Conservation (phyloP, 2,113 vertebrate species). For the Sminthopsis crassicaudata region DNA sequence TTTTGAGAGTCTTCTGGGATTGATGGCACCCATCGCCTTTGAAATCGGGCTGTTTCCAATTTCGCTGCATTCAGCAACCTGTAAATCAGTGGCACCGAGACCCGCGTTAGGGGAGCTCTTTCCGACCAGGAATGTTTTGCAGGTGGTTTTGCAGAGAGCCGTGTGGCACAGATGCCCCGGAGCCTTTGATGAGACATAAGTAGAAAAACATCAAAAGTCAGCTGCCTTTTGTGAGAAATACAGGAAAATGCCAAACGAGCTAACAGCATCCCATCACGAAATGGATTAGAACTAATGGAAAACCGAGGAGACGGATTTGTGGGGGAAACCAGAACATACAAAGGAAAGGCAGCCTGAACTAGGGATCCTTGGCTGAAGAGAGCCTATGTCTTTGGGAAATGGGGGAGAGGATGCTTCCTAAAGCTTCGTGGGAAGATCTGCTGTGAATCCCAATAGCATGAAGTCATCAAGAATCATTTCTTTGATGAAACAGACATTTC, state of each 20-base stretch:
- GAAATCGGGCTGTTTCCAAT: slow-evolving; percentile 81
- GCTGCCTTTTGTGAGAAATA: slow-evolving; percentile 78
- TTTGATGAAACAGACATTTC: not conserved
- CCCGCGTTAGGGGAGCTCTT: slow-evolving; percentile 80
- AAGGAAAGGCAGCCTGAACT: slow-evolving; percentile 7
- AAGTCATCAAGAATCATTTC: not conserved
- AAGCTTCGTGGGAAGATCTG: not conserved
- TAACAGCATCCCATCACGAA: slow-evolving; percentile 77
- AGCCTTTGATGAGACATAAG: slow-evolving; percentile 84
- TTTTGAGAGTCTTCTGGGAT: slow-evolving; percentile 83
- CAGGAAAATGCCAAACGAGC: slow-evolving; percentile 82
- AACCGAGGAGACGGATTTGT: slow-evolving; percentile 67
- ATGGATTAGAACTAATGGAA: slow-evolving; percentile 77
- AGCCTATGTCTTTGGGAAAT: not conserved
- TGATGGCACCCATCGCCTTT: slow-evolving; percentile 79
- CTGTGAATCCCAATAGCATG: not conserved
- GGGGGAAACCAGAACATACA: slow-evolving; percentile 39
- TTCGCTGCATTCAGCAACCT: slow-evolving; percentile 81
- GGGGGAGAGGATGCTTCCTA: not conserved
- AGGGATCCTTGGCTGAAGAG: slow-evolving; percentile 8
- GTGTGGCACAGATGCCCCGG: slow-evolving; percentile 82
- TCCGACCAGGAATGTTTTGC: slow-evolving; percentile 81
- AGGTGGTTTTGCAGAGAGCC: slow-evolving; percentile 82
- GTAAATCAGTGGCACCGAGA: slow-evolving; percentile 77
- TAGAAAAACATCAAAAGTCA: slow-evolving; percentile 82